phyloP scores from a whole-genome alignment of 2,888 invertebrate genomes.

The Philhelius pedissequus region DNA sequence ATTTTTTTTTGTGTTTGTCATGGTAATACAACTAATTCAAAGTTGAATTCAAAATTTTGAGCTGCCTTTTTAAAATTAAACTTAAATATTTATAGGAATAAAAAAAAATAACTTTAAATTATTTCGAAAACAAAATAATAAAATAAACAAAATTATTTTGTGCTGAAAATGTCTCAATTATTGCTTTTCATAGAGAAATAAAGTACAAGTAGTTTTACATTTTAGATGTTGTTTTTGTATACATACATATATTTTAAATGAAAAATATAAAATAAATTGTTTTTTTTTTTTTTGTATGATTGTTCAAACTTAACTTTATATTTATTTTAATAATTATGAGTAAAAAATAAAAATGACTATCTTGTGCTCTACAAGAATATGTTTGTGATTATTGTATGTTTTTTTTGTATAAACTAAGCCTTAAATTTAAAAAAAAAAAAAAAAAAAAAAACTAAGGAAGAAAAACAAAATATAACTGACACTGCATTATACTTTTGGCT shows the following conservation, averaged over 20 bases:
- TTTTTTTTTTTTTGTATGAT: not conserved
- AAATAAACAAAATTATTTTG: constrained; percentile 34
- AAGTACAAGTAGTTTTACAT: constrained; percentile 17
- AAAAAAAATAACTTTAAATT: not conserved
- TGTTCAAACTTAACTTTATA: constrained; percentile 12
- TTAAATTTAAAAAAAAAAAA: no score
- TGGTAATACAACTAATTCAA: constrained; percentile 44
- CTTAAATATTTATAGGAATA: constrained; percentile 5
- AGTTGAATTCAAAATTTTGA: constrained; percentile 35
- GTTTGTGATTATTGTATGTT: constrained; percentile 65
- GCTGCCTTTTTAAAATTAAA: constrained; percentile 42
- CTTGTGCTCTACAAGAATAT: constrained; percentile 41
- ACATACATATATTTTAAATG: not conserved
- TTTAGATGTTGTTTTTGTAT: constrained; percentile 7
- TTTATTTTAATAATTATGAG: not conserved
- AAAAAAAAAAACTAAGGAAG: constrained; percentile 11
- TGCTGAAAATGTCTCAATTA: constrained; percentile 22
- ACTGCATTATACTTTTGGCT: constrained; percentile 66
- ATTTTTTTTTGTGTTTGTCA: constrained; percentile 28
- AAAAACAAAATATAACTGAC: constrained; percentile 56
- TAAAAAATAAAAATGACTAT: constrained; percentile 54
- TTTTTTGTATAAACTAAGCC: constrained; percentile 60
- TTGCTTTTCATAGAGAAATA: constrained; percentile 3
- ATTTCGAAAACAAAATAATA: not conserved
- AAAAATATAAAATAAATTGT: constrained; percentile 15